Conservation (phyloP, 92 coral and sea anemone genomes). For the Epizoanthus ramosus region DNA sequence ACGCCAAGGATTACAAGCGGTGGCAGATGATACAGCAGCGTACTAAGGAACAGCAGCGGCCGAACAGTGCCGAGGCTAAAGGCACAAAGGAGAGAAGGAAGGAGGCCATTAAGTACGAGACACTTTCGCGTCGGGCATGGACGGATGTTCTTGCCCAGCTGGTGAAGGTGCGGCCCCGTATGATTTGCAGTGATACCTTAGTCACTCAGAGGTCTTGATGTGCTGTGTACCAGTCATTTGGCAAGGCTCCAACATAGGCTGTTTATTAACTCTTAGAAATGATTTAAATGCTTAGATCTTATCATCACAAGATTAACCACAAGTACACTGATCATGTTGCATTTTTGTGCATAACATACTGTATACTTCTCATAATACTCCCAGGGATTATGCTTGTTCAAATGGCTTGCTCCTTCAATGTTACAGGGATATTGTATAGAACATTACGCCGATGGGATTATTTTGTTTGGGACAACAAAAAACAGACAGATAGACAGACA, state of each 20-base stretch:
- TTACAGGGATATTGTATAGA: too few species aligned
- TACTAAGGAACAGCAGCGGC: constrained; percentile 20
- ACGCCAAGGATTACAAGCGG: constrained; percentile 68
- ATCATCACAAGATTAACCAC: too few species aligned
- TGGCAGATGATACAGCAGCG: constrained; percentile 73
- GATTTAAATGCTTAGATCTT: too few species aligned
- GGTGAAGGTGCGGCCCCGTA: constrained; percentile 65
- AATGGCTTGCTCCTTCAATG: too few species aligned
- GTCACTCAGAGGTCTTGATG: not conserved
- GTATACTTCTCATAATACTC: too few species aligned
- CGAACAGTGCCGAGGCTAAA: not conserved
- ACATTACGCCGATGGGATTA: too few species aligned
- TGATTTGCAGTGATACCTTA: not conserved
- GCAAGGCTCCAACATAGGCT: not conserved
- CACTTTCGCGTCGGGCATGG: constrained; percentile 87
- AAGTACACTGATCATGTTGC: too few species aligned
- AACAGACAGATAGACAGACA: too few species aligned
- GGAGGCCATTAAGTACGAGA: constrained; percentile 60
- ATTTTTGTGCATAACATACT: too few species aligned
- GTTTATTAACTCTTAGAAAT: too few species aligned
- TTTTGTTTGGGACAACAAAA: too few species aligned
- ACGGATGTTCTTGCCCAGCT: constrained; percentile 85
- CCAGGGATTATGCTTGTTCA: too few species aligned
- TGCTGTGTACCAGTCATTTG: not conserved
- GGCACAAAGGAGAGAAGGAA: constrained; percentile 52